Percentiles rank a stretch among this genome's conserved stretches.
phyloP scores from a whole-genome alignment of 2,888 invertebrate genomes.

The Brachyptera risi region DNA sequence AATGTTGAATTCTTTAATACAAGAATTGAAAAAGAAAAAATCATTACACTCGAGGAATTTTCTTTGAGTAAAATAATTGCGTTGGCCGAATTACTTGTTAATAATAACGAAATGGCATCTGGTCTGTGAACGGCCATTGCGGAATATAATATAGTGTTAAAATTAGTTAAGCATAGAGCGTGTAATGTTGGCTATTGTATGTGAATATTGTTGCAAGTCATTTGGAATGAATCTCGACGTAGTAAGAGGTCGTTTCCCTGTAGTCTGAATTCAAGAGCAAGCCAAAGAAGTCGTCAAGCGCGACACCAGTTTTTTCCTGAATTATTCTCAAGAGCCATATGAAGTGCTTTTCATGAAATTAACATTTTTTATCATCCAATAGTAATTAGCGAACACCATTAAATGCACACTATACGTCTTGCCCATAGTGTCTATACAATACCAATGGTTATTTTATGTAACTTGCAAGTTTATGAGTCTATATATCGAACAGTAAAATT shows the following conservation, averaged over 20 bases:
- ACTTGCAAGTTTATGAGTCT: too few species aligned
- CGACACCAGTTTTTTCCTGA: background rate
- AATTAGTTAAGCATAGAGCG: background rate
- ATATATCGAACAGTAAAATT: too few species aligned
- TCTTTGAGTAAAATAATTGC: conserved; percentile 7
- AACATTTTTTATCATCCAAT: background rate
- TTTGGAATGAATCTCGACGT: background rate
- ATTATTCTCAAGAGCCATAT: background rate
- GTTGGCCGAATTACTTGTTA: background rate
- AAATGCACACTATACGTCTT: too few species aligned
- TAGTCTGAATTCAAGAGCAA: background rate
- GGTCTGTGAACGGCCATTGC: background rate
- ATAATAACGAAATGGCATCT: conserved; percentile 1
- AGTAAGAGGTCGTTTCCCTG: conserved; percentile 15
- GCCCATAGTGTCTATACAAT: too few species aligned
- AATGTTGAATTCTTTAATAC: too few species aligned
- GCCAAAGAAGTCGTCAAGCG: too few species aligned
- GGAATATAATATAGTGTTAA: too few species aligned
- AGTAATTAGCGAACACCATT: too few species aligned
- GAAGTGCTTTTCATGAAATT: background rate
- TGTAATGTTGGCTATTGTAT: conserved; percentile 16
- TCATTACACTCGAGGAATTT: too few species aligned
- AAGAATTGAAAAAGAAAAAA: too few species aligned
- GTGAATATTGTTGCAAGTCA: conserved; percentile 19
- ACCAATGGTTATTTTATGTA: too few species aligned